Conservation (phyloP, 2,113 vertebrate species). For the Balaeniceps rex region DNA sequence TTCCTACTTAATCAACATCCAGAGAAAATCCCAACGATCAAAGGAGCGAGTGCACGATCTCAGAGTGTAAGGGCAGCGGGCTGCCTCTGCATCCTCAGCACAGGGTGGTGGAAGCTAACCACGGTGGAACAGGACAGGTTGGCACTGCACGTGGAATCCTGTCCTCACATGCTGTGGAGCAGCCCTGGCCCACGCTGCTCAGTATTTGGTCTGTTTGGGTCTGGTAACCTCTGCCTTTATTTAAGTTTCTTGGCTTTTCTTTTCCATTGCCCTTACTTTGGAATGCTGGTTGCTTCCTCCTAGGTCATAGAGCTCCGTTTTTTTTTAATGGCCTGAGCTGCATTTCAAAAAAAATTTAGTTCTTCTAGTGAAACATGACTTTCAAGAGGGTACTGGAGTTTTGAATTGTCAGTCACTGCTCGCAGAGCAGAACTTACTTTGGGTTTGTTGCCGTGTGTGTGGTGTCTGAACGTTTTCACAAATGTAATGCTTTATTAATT, state of each 20-base stretch:
- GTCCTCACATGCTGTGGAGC: neutral
- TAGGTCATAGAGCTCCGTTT: neutral
- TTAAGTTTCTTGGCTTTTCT: neutral
- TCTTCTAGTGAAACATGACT: neutral
- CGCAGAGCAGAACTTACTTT: neutral
- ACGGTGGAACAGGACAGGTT: neutral
- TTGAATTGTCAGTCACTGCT: neutral
- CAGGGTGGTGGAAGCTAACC: neutral
- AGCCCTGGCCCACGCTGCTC: neutral
- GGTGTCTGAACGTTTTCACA: neutral
- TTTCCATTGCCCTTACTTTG: neutral
- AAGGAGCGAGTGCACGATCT: neutral
- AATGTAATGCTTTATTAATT: neutral
- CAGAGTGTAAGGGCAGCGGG: neutral
- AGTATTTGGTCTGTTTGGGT: neutral
- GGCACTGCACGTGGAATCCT: accelerated
- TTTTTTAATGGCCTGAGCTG: neutral
- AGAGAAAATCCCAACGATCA: neutral
- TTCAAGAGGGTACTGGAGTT: neutral
- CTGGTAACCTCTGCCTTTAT: neutral
- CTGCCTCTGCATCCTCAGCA: neutral
- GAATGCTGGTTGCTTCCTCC: neutral
- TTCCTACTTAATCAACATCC: neutral
- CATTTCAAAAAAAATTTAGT: neutral
- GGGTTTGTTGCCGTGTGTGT: neutral